A percentile compares a stretch with the other conserved stretches of the same genome.
These are phyloP conservation scores for Apodemus speciosus DNA, from an alignment of 2,113 vertebrate species.

Conservation along the genomic window DNA sequence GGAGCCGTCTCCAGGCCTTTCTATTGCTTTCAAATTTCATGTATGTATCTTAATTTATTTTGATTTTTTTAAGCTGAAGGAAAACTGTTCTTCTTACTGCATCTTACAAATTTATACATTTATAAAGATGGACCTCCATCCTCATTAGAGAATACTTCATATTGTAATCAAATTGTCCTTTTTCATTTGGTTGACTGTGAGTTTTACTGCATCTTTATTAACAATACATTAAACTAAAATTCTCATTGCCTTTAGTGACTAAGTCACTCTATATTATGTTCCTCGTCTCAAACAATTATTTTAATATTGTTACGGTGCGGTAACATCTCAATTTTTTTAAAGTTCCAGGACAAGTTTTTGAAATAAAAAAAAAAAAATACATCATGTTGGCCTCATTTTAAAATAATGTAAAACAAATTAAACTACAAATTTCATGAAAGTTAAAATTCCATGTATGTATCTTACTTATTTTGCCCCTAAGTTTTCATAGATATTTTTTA, in stretches of 20 bases:
- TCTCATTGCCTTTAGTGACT: neutral
- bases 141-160: constrained; percentile 34
- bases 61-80: neutral
- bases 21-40: no score
- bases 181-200: constrained; percentile 41
- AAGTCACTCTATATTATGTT: neutral
- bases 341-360: constrained; percentile 1
- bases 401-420: neutral
- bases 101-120: neutral
- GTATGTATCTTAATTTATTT: no score
- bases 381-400: neutral
- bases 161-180: constrained; percentile 35
- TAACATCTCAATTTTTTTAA: constrained; percentile 38
- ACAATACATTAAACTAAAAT: neutral
- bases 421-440: constrained; percentile 25
- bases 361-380: constrained; percentile 7
- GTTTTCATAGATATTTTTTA: neutral
- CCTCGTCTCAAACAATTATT: constrained; percentile 14
- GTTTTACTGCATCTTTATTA: constrained; percentile 28
- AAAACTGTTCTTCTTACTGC: neutral
- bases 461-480: constrained; percentile 29
- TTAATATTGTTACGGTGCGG: constrained; percentile 18
- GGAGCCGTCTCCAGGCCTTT: no score
- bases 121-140: neutral
- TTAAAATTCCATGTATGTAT: constrained; percentile 6